Percentiles rank a stretch among this genome's conserved stretches.
These are phyloP conservation scores for Hemiscyllium ocellatum DNA, from an alignment of 2,113 vertebrate species.

Conservation along the genomic window DNA sequence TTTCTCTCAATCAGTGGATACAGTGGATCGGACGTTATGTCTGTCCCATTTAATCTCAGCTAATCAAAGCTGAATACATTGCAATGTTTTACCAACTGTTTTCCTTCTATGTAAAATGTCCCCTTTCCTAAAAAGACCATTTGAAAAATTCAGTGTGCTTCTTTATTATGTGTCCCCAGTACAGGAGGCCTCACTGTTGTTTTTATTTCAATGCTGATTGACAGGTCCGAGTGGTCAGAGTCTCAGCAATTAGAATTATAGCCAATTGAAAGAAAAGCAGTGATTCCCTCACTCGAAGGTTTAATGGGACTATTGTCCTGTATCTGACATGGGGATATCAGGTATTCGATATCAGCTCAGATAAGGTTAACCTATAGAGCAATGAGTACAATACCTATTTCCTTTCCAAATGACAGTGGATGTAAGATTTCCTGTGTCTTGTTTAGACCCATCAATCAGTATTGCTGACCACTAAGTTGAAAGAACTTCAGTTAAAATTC, in stretches of 20 bases:
- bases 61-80: neutral
- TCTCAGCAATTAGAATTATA: neutral
- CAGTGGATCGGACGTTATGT: neutral
- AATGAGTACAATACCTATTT: neutral
- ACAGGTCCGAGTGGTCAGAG: neutral
- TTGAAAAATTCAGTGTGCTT: neutral
- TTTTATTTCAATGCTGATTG: neutral
- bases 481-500: neutral
- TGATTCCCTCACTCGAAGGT: neutral
- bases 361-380: neutral
- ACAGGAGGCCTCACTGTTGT: no score
- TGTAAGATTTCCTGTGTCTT: neutral
- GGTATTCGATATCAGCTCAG: neutral
- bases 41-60: neutral
- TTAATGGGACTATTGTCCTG: slow-evolving; percentile 3
- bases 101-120: neutral
- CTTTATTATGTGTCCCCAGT: neutral
- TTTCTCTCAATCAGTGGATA: neutral
- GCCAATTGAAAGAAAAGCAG: neutral
- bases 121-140: neutral
- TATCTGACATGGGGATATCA: neutral
- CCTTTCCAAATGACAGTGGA: neutral
- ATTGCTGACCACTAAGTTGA: neutral
- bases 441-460: neutral
- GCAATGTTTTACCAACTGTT: neutral